Percentiles rank a stretch among this genome's conserved stretches.
These are phyloP conservation scores for Ophion ventricosus DNA, from an alignment of 2,888 invertebrate genomes.

Conservation along the genomic window DNA sequence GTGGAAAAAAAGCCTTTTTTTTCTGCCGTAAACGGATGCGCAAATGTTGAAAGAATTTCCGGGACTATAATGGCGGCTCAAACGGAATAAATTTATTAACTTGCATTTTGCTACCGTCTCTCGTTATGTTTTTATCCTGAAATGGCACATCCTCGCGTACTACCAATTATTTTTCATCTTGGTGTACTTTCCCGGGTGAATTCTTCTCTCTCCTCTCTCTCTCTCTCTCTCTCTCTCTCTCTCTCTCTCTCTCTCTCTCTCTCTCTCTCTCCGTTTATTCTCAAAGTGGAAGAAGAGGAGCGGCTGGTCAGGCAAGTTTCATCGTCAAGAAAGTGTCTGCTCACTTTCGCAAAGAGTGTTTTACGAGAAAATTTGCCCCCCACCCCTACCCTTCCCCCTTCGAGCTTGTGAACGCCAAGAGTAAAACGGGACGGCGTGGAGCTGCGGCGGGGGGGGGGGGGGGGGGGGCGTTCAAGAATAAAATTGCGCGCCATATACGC, in stretches of 20 bases:
- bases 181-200: slow-evolving; percentile 52
- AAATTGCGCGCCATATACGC: slow-evolving; percentile 44
- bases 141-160: slow-evolving; percentile 38
- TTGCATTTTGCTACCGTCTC: not conserved
- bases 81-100: slow-evolving; percentile 4
- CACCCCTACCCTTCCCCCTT: too few relatives aligned
- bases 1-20: not conserved
- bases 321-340: slow-evolving; percentile 60
- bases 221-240: not conserved
- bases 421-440: slow-evolving; percentile 47
- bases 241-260: not conserved
- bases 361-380: slow-evolving; percentile 60
- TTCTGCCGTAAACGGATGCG: not conserved
- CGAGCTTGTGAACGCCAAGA: slow-evolving; percentile 29
- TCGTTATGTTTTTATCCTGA: slow-evolving; percentile 1
- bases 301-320: slow-evolving; percentile 53
- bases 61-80: not conserved
- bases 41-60: not conserved
- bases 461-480: too few relatives aligned
- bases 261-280: slow-evolving; percentile 2
- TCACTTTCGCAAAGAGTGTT: slow-evolving; percentile 56
- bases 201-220: slow-evolving; percentile 9
- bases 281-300: slow-evolving; percentile 20
- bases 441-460: too few relatives aligned
- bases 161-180: slow-evolving; percentile 60